A percentile compares a stretch with the other conserved stretches of the same genome.
These are phyloP conservation scores for Clarias platycephalus DNA, from an alignment of 2,797 vertebrate genomes.

Conservation along the genomic window DNA sequence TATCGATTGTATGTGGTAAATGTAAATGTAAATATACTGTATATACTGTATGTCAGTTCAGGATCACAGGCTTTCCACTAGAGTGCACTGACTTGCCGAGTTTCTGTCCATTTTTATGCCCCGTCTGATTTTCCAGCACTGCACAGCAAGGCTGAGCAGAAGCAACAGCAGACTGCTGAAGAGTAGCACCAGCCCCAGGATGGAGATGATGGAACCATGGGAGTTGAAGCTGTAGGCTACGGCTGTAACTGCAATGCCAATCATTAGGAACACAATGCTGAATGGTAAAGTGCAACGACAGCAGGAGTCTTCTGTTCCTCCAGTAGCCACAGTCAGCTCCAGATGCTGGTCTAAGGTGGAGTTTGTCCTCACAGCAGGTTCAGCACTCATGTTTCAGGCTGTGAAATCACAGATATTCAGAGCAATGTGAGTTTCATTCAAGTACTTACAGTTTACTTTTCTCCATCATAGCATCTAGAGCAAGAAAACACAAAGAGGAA, in stretches of 20 bases:
- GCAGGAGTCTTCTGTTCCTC: slow-evolving; percentile 87
- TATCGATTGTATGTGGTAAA: neutral
- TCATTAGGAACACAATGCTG: slow-evolving; percentile 83
- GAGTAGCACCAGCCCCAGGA: slow-evolving; percentile 85
- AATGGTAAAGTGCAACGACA: slow-evolving; percentile 88
- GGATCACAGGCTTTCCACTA: slow-evolving; percentile 71
- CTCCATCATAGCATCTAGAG: slow-evolving; percentile 4
- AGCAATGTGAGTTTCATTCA: neutral
- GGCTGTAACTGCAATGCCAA: slow-evolving; percentile 81
- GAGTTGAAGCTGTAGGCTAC: slow-evolving; percentile 91
- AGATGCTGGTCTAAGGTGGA: slow-evolving; percentile 79
- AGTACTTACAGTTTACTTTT: neutral
- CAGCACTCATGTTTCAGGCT: slow-evolving; percentile 39
- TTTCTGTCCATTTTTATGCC: slow-evolving; percentile 78
- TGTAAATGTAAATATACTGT: neutral
- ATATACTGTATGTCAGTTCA: neutral
- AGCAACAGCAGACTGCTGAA: slow-evolving; percentile 69
- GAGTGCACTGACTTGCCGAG: slow-evolving; percentile 83
- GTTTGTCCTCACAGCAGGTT: slow-evolving; percentile 61
- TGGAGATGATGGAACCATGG: slow-evolving; percentile 87
- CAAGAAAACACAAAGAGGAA: neutral
- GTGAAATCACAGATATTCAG: neutral
- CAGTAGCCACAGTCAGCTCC: slow-evolving; percentile 84
- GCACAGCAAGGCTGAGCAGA: slow-evolving; percentile 78
- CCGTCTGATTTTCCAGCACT: slow-evolving; percentile 82